Evolutionary conservation across 1,140 invertebrate species (phyloP).

Genomic region (Drosophila ficusphila): DNA sequence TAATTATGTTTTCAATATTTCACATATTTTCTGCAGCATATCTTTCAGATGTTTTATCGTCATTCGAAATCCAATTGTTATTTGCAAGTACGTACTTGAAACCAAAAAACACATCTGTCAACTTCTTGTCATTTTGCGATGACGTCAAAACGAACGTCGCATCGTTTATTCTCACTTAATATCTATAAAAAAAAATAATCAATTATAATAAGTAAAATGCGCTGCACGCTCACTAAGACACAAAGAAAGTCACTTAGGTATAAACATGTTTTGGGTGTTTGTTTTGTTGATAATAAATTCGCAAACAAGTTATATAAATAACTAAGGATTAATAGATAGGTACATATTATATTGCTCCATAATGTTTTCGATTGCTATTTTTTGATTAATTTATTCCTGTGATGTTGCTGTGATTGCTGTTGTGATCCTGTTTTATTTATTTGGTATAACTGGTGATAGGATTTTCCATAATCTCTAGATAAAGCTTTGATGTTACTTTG

Average conservation of each 20-base stretch:
- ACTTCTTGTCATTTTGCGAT: constrained; percentile 14
- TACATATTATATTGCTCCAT: background rate
- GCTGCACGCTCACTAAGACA: constrained; percentile 25
- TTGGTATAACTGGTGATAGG: background rate
- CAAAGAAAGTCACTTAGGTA: constrained; percentile 14
- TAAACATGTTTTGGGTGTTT: background rate
- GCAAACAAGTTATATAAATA: constrained; percentile 5
- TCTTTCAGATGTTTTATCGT: background rate
- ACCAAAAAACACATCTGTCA: constrained; percentile 1
- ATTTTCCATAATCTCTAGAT: background rate
- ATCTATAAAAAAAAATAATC: constrained; percentile 30
- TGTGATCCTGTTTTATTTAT: background rate
- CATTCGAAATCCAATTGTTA: background rate
- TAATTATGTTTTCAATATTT: too few species aligned
- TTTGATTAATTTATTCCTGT: background rate
- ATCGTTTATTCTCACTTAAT: constrained; percentile 44
- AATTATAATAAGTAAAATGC: constrained; percentile 49
- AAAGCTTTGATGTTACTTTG: background rate
- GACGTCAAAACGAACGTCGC: constrained; percentile 47
- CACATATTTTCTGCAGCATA: background rate
- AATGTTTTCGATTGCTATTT: background rate
- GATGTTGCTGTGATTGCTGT: background rate
- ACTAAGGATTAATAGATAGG: background rate
- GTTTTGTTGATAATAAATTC: constrained; percentile 19
- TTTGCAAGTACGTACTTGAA: background rate